phyloP scores from a whole-genome alignment of 2,113 vertebrate genomes.

The Origma solitaria region DNA sequence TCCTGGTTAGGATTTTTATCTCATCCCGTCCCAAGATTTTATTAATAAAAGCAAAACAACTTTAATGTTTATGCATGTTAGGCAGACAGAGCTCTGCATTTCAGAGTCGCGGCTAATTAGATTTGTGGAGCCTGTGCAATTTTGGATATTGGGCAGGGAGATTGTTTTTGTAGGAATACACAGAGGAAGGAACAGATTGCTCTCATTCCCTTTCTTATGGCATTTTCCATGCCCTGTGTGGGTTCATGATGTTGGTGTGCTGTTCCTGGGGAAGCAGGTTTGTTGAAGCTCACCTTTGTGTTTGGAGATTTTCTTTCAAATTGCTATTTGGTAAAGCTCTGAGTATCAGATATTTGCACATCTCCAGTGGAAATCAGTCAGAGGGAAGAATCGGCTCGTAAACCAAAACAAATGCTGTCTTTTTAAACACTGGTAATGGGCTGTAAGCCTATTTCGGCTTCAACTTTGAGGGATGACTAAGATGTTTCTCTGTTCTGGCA shows the following conservation, averaged over 20 bases:
- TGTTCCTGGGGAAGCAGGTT: neutral
- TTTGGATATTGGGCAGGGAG: neutral
- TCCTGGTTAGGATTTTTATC: neutral
- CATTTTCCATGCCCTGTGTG: neutral
- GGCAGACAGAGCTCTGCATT: neutral
- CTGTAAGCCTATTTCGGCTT: neutral
- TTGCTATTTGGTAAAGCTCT: neutral
- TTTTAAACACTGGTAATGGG: neutral
- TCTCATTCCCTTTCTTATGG: neutral
- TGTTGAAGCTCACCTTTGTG: neutral
- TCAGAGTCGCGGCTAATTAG: neutral
- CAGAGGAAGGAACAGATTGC: neutral
- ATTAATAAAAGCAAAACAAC: neutral
- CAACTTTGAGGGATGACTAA: neutral
- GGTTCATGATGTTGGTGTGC: neutral
- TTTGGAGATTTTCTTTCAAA: neutral
- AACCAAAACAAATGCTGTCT: neutral
- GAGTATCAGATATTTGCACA: neutral
- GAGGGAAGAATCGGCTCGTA: neutral
- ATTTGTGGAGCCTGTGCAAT: neutral
- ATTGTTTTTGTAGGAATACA: neutral
- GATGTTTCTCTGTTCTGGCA: neutral
- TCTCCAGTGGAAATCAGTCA: neutral
- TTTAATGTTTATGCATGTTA: neutral
- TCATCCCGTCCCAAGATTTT: neutral